Percentiles rank a stretch among this genome's conserved stretches.
phyloP scores from a whole-genome alignment of 2,888 invertebrate species.

The Leptinotarsa rubiginosa region DNA sequence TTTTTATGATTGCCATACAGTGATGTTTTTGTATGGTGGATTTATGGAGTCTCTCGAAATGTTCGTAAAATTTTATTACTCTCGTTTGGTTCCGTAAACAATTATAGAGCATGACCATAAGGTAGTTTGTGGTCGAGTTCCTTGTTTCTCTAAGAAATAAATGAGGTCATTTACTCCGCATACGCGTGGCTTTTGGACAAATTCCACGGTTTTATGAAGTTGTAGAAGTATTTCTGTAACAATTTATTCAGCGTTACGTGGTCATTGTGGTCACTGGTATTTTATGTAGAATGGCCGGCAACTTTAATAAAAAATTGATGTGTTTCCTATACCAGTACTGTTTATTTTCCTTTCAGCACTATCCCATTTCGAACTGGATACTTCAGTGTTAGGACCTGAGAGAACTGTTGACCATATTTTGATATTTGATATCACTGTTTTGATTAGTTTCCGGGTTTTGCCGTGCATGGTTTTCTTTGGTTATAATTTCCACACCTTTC shows the following conservation, averaged over 20 bases:
- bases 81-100: conserved; percentile 36
- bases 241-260: not conserved
- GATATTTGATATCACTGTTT: no score
- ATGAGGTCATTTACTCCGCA: conserved; percentile 15
- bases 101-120: conserved; percentile 26
- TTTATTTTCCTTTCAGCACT: no score
- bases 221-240: not conserved
- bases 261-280: not conserved
- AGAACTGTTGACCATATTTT: no score
- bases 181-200: conserved; percentile 19
- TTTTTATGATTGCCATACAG: conserved; percentile 32
- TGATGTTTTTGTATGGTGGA: conserved; percentile 31
- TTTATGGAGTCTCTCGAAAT: conserved; percentile 30
- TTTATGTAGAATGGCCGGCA: no score
- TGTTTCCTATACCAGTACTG: no score
- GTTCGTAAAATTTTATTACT: conserved; percentile 37
- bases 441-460: no score
- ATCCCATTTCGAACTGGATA: no score
- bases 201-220: conserved; percentile 9
- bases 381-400: no score
- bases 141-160: conserved; percentile 11
- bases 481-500: no score
- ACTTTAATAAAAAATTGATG: no score
- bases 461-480: no score
- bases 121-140: conserved; percentile 19